Conservation (phyloP, 2,113 vertebrate species). For the Oncorhynchus kisutch region DNA sequence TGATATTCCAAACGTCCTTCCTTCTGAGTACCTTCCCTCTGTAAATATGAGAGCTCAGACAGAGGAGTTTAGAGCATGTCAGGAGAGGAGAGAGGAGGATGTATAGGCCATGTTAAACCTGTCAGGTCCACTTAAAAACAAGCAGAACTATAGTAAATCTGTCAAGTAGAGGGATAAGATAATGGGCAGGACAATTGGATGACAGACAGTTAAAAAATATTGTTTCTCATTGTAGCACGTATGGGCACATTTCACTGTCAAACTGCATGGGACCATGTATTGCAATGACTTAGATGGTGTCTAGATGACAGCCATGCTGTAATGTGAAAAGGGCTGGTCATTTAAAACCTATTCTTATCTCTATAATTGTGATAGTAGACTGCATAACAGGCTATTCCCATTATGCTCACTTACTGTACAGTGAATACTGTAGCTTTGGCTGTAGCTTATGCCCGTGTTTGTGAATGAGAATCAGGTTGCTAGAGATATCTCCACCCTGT, state of each 20-base stretch:
- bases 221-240: not conserved
- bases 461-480: not conserved
- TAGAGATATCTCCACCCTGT: not conserved
- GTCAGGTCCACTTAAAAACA: too few species aligned
- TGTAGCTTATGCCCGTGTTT: not conserved
- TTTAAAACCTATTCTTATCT: not conserved
- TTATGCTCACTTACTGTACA: not conserved
- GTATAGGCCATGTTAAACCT: too few species aligned
- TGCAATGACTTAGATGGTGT: not conserved
- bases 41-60: not conserved
- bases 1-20: not conserved
- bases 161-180: too few species aligned
- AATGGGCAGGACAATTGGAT: too few species aligned
- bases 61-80: not conserved
- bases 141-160: too few species aligned
- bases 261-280: not conserved
- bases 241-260: constrained; percentile 22
- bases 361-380: not conserved
- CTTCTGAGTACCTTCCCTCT: not conserved
- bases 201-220: not conserved
- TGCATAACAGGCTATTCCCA: not conserved
- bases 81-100: not conserved
- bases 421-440: too few species aligned
- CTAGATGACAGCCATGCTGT: constrained; percentile 16
- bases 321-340: not conserved